Conservation (phyloP, 2,113 vertebrate genomes). For the Menura novaehollandiae region DNA sequence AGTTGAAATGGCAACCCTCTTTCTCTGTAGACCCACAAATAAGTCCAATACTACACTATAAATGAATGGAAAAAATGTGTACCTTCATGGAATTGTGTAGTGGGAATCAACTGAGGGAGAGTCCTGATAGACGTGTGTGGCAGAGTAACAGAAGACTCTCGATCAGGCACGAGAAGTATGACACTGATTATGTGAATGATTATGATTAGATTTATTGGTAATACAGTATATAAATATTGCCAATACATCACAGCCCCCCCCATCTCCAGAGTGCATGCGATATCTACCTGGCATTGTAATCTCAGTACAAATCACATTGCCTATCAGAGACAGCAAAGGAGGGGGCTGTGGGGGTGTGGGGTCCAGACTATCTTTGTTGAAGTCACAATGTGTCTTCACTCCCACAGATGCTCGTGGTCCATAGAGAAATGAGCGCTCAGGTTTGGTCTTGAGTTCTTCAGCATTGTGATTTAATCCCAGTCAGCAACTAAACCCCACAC, state of each 20-base stretch:
- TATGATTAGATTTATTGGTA: neutral
- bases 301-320: neutral
- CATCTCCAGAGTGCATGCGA: too few species aligned
- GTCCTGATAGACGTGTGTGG: neutral
- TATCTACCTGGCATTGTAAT: neutral
- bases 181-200: neutral
- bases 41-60: neutral
- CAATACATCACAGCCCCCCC: neutral
- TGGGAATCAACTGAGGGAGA: neutral
- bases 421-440: neutral
- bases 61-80: neutral
- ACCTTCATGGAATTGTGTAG: neutral
- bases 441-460: neutral
- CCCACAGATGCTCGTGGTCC: neutral
- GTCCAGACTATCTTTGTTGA: fast-evolving
- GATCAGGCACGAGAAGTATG: neutral
- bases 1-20: neutral
- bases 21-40: neutral
- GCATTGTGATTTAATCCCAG: neutral
- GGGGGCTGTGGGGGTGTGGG: neutral
- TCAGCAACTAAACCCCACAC: neutral
- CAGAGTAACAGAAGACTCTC: neutral
- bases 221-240: neutral
- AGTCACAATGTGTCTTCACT: neutral
- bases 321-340: neutral